Percentiles rank a stretch among this genome's conserved stretches.
Conservation (phyloP, 1,140 invertebrate genomes). For the Zaprionus camerounensis region DNA sequence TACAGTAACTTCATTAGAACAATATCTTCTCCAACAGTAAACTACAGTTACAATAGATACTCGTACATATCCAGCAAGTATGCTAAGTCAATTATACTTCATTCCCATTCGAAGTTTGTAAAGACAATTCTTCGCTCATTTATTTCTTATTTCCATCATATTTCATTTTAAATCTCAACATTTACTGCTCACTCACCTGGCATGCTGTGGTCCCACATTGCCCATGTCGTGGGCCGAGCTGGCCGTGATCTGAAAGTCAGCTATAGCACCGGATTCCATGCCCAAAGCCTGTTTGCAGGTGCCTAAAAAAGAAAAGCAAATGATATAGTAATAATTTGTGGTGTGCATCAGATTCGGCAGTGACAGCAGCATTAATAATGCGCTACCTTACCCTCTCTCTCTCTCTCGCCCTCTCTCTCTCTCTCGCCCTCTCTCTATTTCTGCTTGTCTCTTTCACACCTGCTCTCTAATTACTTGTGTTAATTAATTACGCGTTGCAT, state of each 20-base stretch:
- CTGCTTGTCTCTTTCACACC: background rate
- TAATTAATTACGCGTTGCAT: slow-evolving; percentile 47
- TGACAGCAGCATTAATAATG: slow-evolving; percentile 41
- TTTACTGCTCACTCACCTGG: slow-evolving; percentile 88
- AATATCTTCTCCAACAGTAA: too few species aligned
- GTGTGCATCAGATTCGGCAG: slow-evolving; percentile 24
- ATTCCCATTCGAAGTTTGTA: too few species aligned
- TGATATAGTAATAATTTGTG: slow-evolving; percentile 27
- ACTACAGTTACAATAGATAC: too few species aligned
- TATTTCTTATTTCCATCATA: background rate
- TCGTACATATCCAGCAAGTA: too few species aligned
- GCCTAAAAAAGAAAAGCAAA: slow-evolving; percentile 85
- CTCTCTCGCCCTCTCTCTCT: slow-evolving; percentile 8
- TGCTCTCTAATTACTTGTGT: slow-evolving; percentile 25
- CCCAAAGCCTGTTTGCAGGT: slow-evolving; percentile 93
- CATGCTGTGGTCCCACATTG: slow-evolving; percentile 95
- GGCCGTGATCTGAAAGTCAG: slow-evolving; percentile 93
- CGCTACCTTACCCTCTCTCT: background rate
- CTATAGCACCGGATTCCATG: slow-evolving; percentile 95
- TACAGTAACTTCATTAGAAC: too few species aligned
- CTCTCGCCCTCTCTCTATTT: slow-evolving; percentile 2
- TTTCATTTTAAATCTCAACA: background rate
- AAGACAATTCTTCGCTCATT: background rate
- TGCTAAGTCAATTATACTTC: too few species aligned
- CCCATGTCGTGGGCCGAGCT: slow-evolving; percentile 95